Base-by-base conservation (phyloP, 2,888 invertebrate genomes). In the Platynereis dumerilii region DNA sequence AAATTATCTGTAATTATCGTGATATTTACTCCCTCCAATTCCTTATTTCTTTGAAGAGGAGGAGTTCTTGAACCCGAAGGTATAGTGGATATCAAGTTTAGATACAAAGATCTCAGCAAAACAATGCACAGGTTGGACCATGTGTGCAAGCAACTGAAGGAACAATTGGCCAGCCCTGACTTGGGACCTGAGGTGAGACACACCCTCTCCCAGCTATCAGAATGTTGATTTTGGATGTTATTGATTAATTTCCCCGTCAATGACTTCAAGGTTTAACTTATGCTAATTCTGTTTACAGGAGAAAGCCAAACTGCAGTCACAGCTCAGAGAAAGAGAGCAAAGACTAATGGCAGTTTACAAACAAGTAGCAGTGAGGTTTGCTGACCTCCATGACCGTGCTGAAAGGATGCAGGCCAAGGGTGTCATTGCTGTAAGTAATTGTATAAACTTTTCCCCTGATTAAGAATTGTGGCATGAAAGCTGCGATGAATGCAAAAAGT, bases 381-480 rank as follows among this genome's bases (percentile, higher is more conserved):
- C 97, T 0, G 99, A 99, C 84, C 87, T 99, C 2, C 99, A 99
- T 84, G 99, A 99, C 83, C 98, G 96, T 0, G 95, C 98, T 0
- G 95, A 94, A 72, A 88, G 98, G 67, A 98, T 99, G 98, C 87
- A 94, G 64, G 96, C 96, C 76, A 98, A 97, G 81, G 92, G 92
- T 64, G 91, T 92, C 22, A 80, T 83, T 29, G 75, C 90, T 66
- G 86, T 86, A 72, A 72, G 78, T 75, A 27, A 34, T 7, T 7
- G 34, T 34, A 5, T 34, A 34, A 26, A n/a, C n/a, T n/a, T n/a
- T n/a, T n/a, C n/a, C n/a, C n/a, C n/a, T n/a, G n/a, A n/a, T n/a
- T n/a, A n/a, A n/a, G n/a, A n/a, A n/a, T n/a, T n/a, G n/a, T n/a
- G n/a, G n/a, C n/a, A n/a, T n/a, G n/a, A n/a, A n/a, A n/a, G n/a